Evolutionary conservation across 2,113 vertebrate species (phyloP).

Genomic region (Chlamydotis undulata): DNA sequence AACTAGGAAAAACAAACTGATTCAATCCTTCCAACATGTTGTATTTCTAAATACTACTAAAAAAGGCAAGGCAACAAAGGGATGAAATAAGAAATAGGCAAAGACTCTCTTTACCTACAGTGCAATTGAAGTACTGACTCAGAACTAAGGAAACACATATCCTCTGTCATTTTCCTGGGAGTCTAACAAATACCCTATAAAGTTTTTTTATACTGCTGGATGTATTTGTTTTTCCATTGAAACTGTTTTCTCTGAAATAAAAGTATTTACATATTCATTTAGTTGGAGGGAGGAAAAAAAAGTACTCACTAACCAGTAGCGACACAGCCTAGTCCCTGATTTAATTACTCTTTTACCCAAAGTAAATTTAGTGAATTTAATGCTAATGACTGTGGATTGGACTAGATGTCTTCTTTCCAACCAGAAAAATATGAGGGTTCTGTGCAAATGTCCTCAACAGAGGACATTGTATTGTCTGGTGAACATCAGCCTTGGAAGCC

Average conservation of each 20-base stretch:
- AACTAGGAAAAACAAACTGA: neutral
- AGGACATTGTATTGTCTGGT: neutral
- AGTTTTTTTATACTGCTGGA: fast-evolving
- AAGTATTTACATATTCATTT: neutral
- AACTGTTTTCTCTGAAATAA: neutral
- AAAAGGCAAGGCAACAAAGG: neutral
- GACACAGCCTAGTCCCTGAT: neutral
- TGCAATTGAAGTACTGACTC: neutral
- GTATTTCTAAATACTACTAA: neutral
- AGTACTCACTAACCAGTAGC: neutral
- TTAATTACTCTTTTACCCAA: neutral
- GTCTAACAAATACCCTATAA: neutral
- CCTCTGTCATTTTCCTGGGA: neutral
- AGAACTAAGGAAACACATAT: neutral
- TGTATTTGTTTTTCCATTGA: neutral
- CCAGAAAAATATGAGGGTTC: neutral
- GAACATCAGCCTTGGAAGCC: neutral
- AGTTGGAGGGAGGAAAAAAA: fast-evolving
- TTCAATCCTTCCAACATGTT: neutral
- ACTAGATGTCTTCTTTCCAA: neutral
- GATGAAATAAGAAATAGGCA: neutral
- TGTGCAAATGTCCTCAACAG: neutral
- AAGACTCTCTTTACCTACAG: neutral
- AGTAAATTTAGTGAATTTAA: neutral
- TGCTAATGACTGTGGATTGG: neutral